Conservation (phyloP, 1,140 invertebrate species). For the Lasioglossum baleicum region DNA sequence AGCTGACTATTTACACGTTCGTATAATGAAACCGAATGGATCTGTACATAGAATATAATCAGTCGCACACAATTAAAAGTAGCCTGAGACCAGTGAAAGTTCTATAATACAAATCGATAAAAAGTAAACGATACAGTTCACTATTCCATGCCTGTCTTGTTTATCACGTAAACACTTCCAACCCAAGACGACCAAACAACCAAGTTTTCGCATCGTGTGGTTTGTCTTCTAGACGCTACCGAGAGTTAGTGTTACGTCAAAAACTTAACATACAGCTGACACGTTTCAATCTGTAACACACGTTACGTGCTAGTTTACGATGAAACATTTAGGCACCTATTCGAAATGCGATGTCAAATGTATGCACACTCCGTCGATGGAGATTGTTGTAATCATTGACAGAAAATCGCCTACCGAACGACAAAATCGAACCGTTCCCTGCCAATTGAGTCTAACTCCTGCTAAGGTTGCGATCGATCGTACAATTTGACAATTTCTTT, state of each 20-base stretch:
- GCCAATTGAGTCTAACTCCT: not conserved
- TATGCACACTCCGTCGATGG: not conserved
- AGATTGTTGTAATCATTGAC: not conserved
- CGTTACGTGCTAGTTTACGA: not conserved
- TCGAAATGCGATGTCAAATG: constrained; percentile 26
- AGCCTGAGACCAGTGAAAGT: constrained; percentile 12
- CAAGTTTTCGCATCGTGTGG: not conserved
- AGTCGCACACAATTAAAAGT: not conserved
- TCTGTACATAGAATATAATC: constrained; percentile 7
- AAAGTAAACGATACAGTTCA: not conserved
- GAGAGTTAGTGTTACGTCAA: not conserved
- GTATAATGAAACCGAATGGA: constrained; percentile 1
- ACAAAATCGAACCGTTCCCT: not conserved
- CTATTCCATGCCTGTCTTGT: not conserved
- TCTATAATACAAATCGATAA: constrained; percentile 6
- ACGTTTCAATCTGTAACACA: not conserved
- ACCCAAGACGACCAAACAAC: not conserved
- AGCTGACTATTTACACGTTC: constrained; percentile 3
- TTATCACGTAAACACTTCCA: not conserved
- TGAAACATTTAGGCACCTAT: constrained; percentile 42
- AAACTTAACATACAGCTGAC: constrained; percentile 2
- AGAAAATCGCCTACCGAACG: not conserved
- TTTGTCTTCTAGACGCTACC: not conserved
- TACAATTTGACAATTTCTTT: not conserved
- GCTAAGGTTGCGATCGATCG: constrained; percentile 26